Percentiles rank a stretch among this genome's conserved stretches.
Conservation (phyloP, 2,888 invertebrate genomes). For the Ectemnius continuus region DNA sequence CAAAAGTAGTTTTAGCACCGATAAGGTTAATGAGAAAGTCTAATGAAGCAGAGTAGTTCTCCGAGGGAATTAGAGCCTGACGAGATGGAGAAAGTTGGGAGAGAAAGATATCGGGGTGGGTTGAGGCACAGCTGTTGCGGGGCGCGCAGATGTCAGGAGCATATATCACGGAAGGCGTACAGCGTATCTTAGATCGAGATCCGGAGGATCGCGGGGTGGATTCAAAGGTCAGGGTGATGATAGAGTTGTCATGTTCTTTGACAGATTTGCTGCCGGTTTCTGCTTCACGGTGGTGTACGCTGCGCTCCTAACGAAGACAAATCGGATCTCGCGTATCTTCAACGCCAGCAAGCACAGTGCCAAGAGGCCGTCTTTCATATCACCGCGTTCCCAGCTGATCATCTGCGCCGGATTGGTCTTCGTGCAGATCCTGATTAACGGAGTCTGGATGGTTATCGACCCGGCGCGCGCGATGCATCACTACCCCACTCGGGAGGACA, state of each 20-base stretch:
- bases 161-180: not conserved
- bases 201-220: not conserved
- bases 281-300: conserved; percentile 99
- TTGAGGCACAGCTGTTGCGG: not conserved
- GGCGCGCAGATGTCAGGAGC: not conserved
- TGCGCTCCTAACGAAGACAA: conserved; percentile 97
- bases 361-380: conserved; percentile 95
- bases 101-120: not conserved
- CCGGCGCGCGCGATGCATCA: conserved; percentile 94
- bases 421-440: conserved; percentile 94
- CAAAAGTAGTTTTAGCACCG: too few species aligned
- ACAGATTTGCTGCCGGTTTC: conserved; percentile 92
- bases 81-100: not conserved
- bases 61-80: too few species aligned
- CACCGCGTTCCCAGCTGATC: conserved; percentile 92
- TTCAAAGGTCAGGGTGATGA: not conserved
- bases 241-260: conserved; percentile 29
- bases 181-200: too few species aligned
- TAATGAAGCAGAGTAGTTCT: too few species aligned
- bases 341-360: conserved; percentile 98
- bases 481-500: conserved; percentile 94
- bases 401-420: conserved; percentile 93
- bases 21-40: too few species aligned
- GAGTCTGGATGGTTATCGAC: conserved; percentile 94
- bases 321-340: conserved; percentile 96